Base-by-base conservation (phyloP, 2,113 vertebrate genomes). In the Gila orcuttii region DNA sequence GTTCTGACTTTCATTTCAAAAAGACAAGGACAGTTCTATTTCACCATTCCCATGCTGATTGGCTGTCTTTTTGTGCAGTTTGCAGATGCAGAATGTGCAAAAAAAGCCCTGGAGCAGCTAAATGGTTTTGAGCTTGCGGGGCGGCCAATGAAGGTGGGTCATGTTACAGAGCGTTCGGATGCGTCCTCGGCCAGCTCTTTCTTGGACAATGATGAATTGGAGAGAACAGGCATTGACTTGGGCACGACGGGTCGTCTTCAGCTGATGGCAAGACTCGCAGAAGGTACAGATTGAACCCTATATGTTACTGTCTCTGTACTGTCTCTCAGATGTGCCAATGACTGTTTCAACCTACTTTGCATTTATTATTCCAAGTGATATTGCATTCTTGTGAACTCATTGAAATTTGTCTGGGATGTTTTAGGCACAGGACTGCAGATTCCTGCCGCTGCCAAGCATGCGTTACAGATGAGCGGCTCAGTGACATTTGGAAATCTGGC, bases 51-150 rank as follows among this genome's bases (percentile, higher is more conserved):
- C 5, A 42, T 73, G 9, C 69, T 73, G 69, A 73, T 73, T 73
- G 23, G 11, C 21, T n/a, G 36, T 42, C 36, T 42, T 4, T 42
- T 42, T 73, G 6, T 90, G 1, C 82, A 99, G 98, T 99, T 99
- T 94, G 97, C 98, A 82, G 98, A 99, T 90, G 98, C 98, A 0
- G 98, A 99, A 90, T 99, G 98, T 94, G 98, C 98, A 84, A 99
- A 99, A 91, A 99, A 99, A 90, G 98, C 98, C n/a, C 87, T 99
- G 89, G 98, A 99, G 90, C 98, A 99, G 66, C 94, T 99, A 68
- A 99, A 99, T 76, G 98, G 98, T 25, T 99, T 99, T 89, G 98
- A 99, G 89, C 89, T 99, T 90, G 98, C 98, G 0, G 98, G 98
- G 2, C 96, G 98, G 64, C 98, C 98, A 0, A 99, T 99, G 98